Evolutionary conservation across 2,797 vertebrate species (phyloP), one percentile per base, ranked within the genome.

Genomic region (Mormyrops attenuatus): DNA sequence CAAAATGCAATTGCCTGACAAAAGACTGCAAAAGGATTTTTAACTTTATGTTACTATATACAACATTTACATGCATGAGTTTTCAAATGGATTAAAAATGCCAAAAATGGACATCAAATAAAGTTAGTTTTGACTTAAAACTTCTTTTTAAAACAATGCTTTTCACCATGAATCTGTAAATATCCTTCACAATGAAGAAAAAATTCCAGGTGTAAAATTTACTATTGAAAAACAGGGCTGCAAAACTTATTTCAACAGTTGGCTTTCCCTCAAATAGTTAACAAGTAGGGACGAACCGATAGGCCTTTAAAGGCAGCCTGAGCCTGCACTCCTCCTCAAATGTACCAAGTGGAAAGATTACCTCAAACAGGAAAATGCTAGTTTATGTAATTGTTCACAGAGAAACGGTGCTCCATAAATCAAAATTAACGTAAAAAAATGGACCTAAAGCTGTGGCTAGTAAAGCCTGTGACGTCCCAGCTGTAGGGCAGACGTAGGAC

Each of bases 341-440:
- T 53, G 66, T 57, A 87, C 53, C 69, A 41, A 88, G 50, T 41
- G 84, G 85, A 55, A 88, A 89, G 88, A 88, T 89, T 92, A 89
- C 89, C n/a, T 88, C 80, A 85, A 88, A 44, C 73, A 90, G 80
- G 88, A 90, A 87, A 69, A 86, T 89, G 88, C 80, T 86, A 60
- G 13, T 66, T 89, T 89, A 89, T 47, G 34, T 60, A 89, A 89
- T 89, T 63, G 80, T 89, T 89, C 80, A 85, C 80, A 85, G 88
- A n/a, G 41, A 88, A 85, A 85, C 80, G 0, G 34, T 66, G 82
- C 80, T 47, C 13, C 84, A 86, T 86, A 50, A 69, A 87, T 89
- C 77, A 87, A 89, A 89, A 86, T 63, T 69, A 89, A 87, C 73
- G 89, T 89, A 77, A 88, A 88, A 88, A 88, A 53, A 73, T 26